phyloP scores from a whole-genome alignment of 2,113 vertebrate genomes.

The Benitochromis conjunctus region DNA sequence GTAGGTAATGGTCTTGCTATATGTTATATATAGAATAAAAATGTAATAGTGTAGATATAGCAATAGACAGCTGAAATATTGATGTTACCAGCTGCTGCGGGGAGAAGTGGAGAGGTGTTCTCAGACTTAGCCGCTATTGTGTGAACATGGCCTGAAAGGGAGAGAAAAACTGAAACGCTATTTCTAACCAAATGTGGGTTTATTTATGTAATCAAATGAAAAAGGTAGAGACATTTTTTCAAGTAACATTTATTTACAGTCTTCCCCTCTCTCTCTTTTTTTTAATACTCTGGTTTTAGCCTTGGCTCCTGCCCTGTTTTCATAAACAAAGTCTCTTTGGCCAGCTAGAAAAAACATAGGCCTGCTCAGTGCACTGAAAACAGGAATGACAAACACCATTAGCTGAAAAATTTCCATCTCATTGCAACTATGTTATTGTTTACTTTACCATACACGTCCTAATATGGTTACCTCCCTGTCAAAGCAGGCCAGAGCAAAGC shows the following conservation, averaged over 20 bases:
- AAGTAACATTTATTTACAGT: slow-evolving; percentile 65
- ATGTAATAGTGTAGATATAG: background rate
- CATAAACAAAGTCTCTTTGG: slow-evolving; percentile 73
- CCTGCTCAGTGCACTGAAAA: slow-evolving; percentile 74
- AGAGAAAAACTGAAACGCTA: background rate
- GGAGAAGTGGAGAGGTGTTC: background rate
- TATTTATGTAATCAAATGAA: slow-evolving; percentile 66
- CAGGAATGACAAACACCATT: slow-evolving; percentile 87
- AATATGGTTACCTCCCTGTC: slow-evolving; percentile 94
- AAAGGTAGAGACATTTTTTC: slow-evolving; percentile 60
- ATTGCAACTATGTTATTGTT: slow-evolving; percentile 98
- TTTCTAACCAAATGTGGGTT: slow-evolving; percentile 30
- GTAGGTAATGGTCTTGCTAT: background rate
- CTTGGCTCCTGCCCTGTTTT: slow-evolving; percentile 71
- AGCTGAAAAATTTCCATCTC: slow-evolving; percentile 88
- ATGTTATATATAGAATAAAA: background rate
- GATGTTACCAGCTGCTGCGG: background rate
- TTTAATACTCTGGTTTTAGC: slow-evolving; percentile 65
- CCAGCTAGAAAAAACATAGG: slow-evolving; percentile 45
- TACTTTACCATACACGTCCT: slow-evolving; percentile 94
- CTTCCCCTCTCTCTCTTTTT: background rate
- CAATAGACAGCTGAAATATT: background rate
- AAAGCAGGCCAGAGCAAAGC: slow-evolving; percentile 74
- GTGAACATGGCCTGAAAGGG: background rate
- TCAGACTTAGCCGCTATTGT: background rate